Evolutionary conservation across 2,113 vertebrate genomes (phyloP), one percentile per base, ranked within the genome.

Genomic region (Globicephala melas): DNA sequence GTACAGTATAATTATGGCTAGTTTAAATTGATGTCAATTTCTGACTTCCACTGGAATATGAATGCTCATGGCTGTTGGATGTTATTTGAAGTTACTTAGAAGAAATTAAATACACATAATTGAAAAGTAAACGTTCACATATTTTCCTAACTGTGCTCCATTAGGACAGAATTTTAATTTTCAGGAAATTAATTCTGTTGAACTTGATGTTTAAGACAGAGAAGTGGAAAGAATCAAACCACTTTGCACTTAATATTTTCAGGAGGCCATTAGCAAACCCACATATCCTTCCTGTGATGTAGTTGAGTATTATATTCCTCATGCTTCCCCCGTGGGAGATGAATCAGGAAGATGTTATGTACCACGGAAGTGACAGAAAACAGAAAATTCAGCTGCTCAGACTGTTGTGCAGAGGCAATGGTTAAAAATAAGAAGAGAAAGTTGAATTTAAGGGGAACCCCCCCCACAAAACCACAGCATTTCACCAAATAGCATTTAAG

Each of bases 111-210:
- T 67, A 31, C 71, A 55, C 55, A 81, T 33, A 68, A 63, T 82
- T 91, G 47, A 91, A 96, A 94, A 95, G 60, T 33, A 41, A 62
- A 91, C 23, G 12, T 58, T 96, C 63, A 44, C 44, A 74, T 83
- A 9, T 92, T 94, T 95, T 91, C 76, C 50, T 91, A 89, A 96
- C 89, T 97, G 82, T 91, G 55, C 74, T 95, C 81, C 93, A 93
- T 96, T 97, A 95, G 88, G 23, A 36, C 17, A 85, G 89, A 96
- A 94, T 96, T 98, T 96, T 95, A 95, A 85, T 89, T 96, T 96
- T 96, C 89, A 67, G 76, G 76, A 97, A 95, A 97, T 94, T 74
- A 94, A 95, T 97, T 94, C 60, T 77, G 9, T 95, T 91, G 82
- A 85, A 76, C 31, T 89, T 91, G 85, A 91, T 92, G 21, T 86